Base-by-base conservation (phyloP, 2,797 vertebrate genomes). In the Sebastes kiyomatsui region DNA sequence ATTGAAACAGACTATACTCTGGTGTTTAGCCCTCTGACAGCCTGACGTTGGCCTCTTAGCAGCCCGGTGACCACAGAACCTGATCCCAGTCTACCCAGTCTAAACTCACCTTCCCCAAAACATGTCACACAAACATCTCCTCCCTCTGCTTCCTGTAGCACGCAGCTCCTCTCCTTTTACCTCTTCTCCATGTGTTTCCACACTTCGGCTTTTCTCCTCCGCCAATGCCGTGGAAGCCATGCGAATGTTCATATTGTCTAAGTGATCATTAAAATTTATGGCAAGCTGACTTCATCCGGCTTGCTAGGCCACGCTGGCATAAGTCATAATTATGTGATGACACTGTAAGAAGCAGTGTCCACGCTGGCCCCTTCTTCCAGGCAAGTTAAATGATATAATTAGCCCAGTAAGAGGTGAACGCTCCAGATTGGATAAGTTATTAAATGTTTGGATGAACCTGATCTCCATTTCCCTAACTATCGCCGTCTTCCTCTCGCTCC, bases 321-420 rank as follows among this genome's bases (percentile, higher is more conserved):
- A 96, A 96, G 94, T 96, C 95, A 95, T 95, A 93, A 95, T 96
- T 95, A 95, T 92, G 83, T 82, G 91, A 93, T 94, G 94, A 93
- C 93, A 93, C 89, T 79, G 84, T 87, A 90, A 92, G 93, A 93
- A 85, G 38, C 84, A 89, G 82, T 67, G 77, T 86, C 82, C 87
- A 79, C 78, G 32, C 86, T 86, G 86, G 88, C 87, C 93, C 75
- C 71, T 85, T 91, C 75, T 71, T 85, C 91, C 87, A 61, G 93
- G 85, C 90, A 92, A 88, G 92, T 94, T 92, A 95, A 95, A 95
- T 90, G 83, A 92, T 92, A 93, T 94, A 94, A 96, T 96, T 95
- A 94, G 87, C 86, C 88, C 89, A 87, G 94, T 90, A 93, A 92
- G 93, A 94, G 92, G 93, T 90, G 92, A 94, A 79, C 49, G 42